Conservation (phyloP, 2,113 vertebrate species). For the Egretta garzetta region DNA sequence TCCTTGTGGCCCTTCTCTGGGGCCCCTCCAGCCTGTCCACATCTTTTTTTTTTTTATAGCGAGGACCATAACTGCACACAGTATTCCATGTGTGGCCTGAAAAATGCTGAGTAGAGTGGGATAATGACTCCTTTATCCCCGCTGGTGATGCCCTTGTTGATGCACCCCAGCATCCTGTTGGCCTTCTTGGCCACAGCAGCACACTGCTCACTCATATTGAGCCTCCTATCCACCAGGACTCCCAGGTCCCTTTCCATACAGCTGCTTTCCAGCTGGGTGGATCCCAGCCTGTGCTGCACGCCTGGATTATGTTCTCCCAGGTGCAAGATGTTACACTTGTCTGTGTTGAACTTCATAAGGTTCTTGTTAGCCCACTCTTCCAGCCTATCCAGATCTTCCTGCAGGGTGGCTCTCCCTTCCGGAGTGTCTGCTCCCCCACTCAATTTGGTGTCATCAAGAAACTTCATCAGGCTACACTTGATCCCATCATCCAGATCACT, state of each 20-base stretch:
- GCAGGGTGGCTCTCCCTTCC: background rate
- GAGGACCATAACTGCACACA: background rate
- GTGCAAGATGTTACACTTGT: background rate
- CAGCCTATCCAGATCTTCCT: background rate
- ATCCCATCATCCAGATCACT: background rate
- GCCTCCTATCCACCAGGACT: background rate
- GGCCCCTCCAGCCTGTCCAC: background rate
- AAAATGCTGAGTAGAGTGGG: background rate
- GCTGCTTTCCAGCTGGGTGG: background rate
- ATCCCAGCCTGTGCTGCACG: background rate
- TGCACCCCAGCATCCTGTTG: background rate
- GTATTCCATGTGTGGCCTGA: background rate
- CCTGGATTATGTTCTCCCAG: background rate
- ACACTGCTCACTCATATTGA: background rate
- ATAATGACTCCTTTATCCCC: background rate
- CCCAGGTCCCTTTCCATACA: background rate
- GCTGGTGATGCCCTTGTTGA: background rate
- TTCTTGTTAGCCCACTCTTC: background rate
- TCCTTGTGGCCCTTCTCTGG: background rate
- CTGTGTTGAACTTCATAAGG: no score
- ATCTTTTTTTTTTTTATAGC: background rate
- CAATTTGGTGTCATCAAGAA: background rate
- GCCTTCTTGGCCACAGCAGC: background rate
- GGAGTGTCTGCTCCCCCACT: background rate
- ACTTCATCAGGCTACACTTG: background rate